A percentile compares a stretch with the other conserved stretches of the same genome.
Evolutionary conservation across 2,888 invertebrate genomes (phyloP).

Genomic region (Carpatolechia fugitivella): DNA sequence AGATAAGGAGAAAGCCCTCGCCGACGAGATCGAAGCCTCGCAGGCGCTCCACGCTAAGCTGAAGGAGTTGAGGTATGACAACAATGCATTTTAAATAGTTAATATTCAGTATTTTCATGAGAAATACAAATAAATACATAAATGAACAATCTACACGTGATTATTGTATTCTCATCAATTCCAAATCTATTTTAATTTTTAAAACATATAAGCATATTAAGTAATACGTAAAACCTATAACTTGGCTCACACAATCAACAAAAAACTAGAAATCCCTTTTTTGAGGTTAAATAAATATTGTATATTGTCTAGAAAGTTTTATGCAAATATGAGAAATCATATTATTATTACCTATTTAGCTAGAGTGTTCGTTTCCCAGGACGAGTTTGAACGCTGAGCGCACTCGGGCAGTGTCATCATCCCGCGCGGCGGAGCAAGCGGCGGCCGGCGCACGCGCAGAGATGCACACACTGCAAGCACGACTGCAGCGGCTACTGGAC

Average conservation of each 20-base stretch:
- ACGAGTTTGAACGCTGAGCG: constrained; percentile 84
- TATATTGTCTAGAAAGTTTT: too few species aligned
- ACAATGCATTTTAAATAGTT: not conserved
- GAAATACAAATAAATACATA: too few species aligned
- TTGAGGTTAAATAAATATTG: constrained; percentile 72
- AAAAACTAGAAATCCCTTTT: too few species aligned
- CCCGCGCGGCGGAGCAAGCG: constrained; percentile 72
- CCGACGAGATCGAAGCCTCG: constrained; percentile 87
- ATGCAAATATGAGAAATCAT: too few species aligned
- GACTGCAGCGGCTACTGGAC: constrained; percentile 80
- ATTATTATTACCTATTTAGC: too few species aligned
- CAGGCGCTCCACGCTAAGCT: constrained; percentile 87
- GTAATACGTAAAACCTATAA: too few species aligned
- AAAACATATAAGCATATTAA: too few species aligned
- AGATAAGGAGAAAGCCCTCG: constrained; percentile 89
- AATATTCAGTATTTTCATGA: too few species aligned
- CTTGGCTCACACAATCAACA: too few species aligned
- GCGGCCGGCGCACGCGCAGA: constrained; percentile 82
- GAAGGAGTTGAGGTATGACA: constrained; percentile 83
- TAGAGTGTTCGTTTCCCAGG: constrained; percentile 39
- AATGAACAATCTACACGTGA: too few species aligned
- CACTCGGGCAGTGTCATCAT: constrained; percentile 56
- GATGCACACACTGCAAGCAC: constrained; percentile 79
- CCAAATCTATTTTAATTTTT: too few species aligned
- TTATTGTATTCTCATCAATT: too few species aligned